Percentiles rank a stretch among this genome's conserved stretches.
These are phyloP conservation scores for Pyrgus malvae DNA, from an alignment of 2,888 invertebrate genomes.

Conservation along the genomic window DNA sequence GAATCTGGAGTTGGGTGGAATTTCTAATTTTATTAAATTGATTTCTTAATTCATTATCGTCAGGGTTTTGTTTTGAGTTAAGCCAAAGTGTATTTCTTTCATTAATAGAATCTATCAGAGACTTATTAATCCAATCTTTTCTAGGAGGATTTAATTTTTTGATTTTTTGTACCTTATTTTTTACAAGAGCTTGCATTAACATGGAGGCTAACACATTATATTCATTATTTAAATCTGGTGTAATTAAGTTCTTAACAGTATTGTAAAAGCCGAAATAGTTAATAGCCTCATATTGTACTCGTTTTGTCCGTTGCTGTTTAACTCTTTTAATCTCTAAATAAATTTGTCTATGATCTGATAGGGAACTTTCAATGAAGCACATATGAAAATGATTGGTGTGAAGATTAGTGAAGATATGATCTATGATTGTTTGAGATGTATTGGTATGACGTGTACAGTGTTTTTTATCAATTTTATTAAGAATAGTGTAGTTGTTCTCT, in stretches of 20 bases:
- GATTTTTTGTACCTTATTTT: slow-evolving; percentile 16
- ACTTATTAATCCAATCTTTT: slow-evolving; percentile 28
- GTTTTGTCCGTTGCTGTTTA: not conserved
- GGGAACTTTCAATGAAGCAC: not conserved
- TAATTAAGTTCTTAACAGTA: not conserved
- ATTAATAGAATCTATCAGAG: slow-evolving; percentile 20
- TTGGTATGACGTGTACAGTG: not conserved
- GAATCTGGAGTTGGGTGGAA: not conserved
- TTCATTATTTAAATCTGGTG: not conserved
- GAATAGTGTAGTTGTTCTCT: not conserved
- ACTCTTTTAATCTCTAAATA: not conserved
- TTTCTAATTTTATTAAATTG: not conserved
- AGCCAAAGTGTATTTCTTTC: slow-evolving; percentile 22
- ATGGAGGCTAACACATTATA: slow-evolving; percentile 2
- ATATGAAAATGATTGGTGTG: not conserved
- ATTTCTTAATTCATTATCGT: slow-evolving; percentile 4
- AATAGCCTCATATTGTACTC: slow-evolving; percentile 14
- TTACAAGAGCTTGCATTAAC: not conserved
- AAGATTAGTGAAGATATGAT: not conserved
- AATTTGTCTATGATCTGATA: not conserved
- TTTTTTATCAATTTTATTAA: not conserved
- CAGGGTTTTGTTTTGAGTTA: slow-evolving; percentile 2
- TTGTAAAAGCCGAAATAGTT: slow-evolving; percentile 13
- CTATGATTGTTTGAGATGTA: not conserved
- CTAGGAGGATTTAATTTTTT: slow-evolving; percentile 21